Base-by-base conservation (phyloP, 2,113 vertebrate species). In the Tor tambroides region DNA sequence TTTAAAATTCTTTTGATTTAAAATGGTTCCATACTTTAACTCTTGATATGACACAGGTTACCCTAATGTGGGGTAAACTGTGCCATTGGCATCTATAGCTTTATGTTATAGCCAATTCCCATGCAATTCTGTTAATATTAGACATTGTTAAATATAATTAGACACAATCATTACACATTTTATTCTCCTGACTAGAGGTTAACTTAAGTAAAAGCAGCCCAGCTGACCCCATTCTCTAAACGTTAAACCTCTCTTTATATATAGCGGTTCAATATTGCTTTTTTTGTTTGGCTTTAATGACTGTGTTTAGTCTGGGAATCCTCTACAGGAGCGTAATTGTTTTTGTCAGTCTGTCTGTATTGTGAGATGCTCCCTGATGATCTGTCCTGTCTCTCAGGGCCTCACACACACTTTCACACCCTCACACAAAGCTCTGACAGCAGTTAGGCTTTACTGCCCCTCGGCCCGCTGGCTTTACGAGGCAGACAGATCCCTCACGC, bases 401-500 rank as follows among this genome's bases (percentile, higher is more conserved):
- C 23, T 71, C 56, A 84, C 82, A 86, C 85, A 63, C 14, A 78
- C 86, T 89, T 67, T 43, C 67, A 59, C n/a, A 2, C 85, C 92
- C 92, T 91, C 88, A 91, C 90, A 94, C 93, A 95, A 93, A 94
- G 89, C 89, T 89, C 89, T 86, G 89, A 91, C 91, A 92, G 93
- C 92, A 93, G 93, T 71, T 88, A 86, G 90, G 90, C 91, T 94
- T 94, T 94, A 93, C 93, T 91, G 91, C 90, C 88, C 90, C 91
- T 86, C 79, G 88, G 88, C 90, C 91, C 88, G 91, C 91, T 93
- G 91, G 90, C 92, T 94, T 95, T 95, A 94, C 86, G 92, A 93
- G 92, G 92, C 92, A 92, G 94, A 93, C 91, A 84, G 93, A 93
- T 93, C 94, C 92, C 92, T 92, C 93, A 93, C 65, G 63, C 94